Conservation (phyloP, 1,140 invertebrate genomes). For the Heliconius eleuchia region DNA sequence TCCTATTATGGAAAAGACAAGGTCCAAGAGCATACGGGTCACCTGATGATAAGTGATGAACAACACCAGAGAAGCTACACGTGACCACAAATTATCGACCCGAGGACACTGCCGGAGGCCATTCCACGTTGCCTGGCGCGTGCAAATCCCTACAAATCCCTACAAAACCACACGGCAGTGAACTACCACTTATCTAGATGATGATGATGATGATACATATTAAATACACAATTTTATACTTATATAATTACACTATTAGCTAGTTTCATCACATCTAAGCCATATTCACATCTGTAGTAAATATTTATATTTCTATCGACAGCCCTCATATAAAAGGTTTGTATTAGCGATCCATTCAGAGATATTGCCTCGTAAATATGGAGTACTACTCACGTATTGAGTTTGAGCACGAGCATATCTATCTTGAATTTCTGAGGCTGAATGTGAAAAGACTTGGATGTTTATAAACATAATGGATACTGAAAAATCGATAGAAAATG, state of each 20-base stretch:
- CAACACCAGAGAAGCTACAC: too few species aligned
- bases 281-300: neutral
- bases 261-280: neutral
- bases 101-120: too few species aligned
- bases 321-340: neutral
- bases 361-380: constrained; percentile 35
- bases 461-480: neutral
- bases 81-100: too few species aligned
- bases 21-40: too few species aligned
- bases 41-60: too few species aligned
- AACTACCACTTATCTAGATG: too few species aligned
- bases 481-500: neutral
- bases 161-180: too few species aligned
- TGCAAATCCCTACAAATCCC: too few species aligned
- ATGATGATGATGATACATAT: too few species aligned
- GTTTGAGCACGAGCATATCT: neutral
- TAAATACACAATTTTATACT: neutral
- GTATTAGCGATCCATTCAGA: constrained; percentile 18
- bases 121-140: too few species aligned
- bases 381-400: constrained; percentile 18
- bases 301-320: constrained; percentile 2
- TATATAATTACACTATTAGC: neutral
- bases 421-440: constrained; percentile 17
- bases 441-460: constrained; percentile 23
- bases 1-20: too few species aligned